phyloP scores from a whole-genome alignment of 2,113 vertebrate genomes.

The Smithornis capensis region DNA sequence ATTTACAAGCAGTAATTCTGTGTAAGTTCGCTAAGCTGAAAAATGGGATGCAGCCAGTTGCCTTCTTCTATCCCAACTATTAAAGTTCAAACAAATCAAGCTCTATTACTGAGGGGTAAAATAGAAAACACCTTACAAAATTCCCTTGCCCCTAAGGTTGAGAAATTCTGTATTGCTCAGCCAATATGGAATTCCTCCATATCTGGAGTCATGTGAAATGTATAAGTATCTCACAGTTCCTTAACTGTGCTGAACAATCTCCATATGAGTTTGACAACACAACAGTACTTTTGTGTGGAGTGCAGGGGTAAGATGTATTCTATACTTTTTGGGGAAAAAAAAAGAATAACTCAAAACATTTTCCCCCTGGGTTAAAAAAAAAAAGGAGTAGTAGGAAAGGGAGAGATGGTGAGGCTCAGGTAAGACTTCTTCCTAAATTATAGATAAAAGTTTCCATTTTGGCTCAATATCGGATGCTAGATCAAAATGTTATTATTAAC shows the following conservation, averaged over 20 bases:
- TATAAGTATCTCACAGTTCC: not conserved
- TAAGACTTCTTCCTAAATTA: not conserved
- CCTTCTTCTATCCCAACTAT: not conserved
- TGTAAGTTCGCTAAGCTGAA: not conserved
- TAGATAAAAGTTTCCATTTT: not conserved
- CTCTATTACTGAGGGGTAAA: not conserved
- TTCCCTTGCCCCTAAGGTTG: not conserved
- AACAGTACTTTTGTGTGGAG: not conserved
- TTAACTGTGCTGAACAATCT: not conserved
- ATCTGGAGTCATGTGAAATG: not conserved
- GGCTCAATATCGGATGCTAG: not conserved
- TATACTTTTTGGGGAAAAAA: not conserved
- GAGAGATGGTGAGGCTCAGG: not conserved
- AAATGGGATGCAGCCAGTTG: not conserved
- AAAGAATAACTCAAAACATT: not conserved
- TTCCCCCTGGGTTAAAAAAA: not conserved
- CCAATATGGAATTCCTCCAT: not conserved
- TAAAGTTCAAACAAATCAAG: constrained; percentile 21
- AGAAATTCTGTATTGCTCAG: not conserved
- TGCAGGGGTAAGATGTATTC: not conserved
- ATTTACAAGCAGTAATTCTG: constrained; percentile 31
- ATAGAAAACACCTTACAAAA: not conserved
- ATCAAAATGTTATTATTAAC: not conserved
- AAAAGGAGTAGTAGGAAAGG: not conserved
- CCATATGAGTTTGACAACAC: not conserved